Conservation (phyloP, 2,888 invertebrate species). For the Meiosimyza decipiens region DNA sequence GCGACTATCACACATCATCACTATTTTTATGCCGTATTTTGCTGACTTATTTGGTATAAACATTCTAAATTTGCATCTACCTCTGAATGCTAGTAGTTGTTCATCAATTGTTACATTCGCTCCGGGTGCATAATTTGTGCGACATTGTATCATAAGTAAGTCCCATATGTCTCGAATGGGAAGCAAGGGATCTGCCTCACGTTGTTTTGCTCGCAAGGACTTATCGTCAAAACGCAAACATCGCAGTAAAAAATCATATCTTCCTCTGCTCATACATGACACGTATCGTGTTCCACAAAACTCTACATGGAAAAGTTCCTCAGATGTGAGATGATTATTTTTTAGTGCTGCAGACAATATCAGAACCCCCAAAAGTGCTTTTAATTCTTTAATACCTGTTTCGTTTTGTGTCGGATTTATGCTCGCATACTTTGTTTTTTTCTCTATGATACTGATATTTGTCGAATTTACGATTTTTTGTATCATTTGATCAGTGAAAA, state of each 20-base stretch:
- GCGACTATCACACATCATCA: conserved; percentile 37
- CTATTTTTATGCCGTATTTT: conserved; percentile 40
- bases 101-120: conserved; percentile 36
- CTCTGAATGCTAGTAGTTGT: conserved; percentile 38
- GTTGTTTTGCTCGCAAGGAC: conserved; percentile 6
- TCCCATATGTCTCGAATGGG: conserved; percentile 38
- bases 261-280: conserved; percentile 27
- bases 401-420: not conserved
- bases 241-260: conserved; percentile 43
- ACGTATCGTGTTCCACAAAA: conserved; percentile 16
- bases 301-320: conserved; percentile 10
- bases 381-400: conserved; percentile 5
- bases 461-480: conserved; percentile 2
- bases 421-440: not conserved
- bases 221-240: conserved; percentile 41
- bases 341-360: conserved; percentile 15
- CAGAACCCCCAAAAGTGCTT: conserved; percentile 16
- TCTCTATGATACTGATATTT: not conserved
- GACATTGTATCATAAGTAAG: conserved; percentile 33
- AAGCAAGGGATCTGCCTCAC: conserved; percentile 23
- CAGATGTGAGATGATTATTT: conserved; percentile 1
- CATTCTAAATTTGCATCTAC: conserved; percentile 36
- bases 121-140: conserved; percentile 27
- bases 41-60: conserved; percentile 38
- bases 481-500: not conserved